Evolutionary conservation across 2,797 vertebrate genomes (phyloP), one percentile per base, ranked within the genome.

Genomic region (Siniperca obscura): DNA sequence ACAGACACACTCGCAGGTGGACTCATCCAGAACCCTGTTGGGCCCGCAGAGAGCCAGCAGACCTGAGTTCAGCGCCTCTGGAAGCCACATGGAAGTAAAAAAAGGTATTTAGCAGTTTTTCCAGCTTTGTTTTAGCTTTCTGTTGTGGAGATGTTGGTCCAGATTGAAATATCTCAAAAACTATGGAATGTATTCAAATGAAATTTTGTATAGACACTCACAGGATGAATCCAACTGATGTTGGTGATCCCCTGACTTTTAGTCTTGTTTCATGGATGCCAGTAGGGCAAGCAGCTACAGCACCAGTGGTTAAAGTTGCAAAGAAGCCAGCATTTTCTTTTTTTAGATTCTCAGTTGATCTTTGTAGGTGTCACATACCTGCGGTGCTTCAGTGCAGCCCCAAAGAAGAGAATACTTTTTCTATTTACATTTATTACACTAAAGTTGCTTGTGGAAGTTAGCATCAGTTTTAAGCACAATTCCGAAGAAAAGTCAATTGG

Each of bases 11-110:
- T 95, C 92, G 9, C 95, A 96, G 56, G 91, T 93, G 36, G 92
- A 86, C 77, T 95, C 90, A 9, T 95, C 93, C 85, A 96, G 82
- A 74, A 93, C 89, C 80, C 92, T 93, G 87, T 94, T 94, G 53
- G 94, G 95, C 14, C 95, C 95, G 5, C 95, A 96, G 42, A 96
- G 93, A 73, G 94, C 93, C 83, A 94, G 86, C 83, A 95, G 89
- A 65, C 92, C 92, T 0, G 92, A 91, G 60, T 93, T 93, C 86
- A 92, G 78, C 13, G 53, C 81, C 74, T 92, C 94, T 95, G 92
- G 40, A 85, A 57, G 27, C 72, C 73, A 73, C 40, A 79, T 17
- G 48, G 14, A 76, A 10, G 40, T 50, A 64, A 14, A 73, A 57
- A 25, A 80, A 14, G 11, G 6, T 70, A 21, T 70, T 83, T 44